Percentiles rank a stretch among this genome's conserved stretches.
Conservation (phyloP, 2,797 vertebrate genomes). For the Ptychobarbus kaznakovi region DNA sequence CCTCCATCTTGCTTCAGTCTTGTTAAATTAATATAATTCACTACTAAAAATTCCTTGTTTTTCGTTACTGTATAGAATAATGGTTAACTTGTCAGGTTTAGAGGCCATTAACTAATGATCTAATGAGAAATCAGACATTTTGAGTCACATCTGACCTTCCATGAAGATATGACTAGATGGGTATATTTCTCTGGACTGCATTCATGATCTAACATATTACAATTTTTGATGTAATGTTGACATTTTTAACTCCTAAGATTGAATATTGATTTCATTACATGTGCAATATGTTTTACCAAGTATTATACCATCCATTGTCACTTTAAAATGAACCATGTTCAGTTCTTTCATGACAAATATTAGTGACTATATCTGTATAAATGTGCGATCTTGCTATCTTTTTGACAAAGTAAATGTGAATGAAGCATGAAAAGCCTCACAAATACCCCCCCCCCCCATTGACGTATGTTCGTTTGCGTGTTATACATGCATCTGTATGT, state of each 20-base stretch:
- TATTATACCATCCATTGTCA: neutral
- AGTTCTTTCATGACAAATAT: neutral
- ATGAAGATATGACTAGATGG: neutral
- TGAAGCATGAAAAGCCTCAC: neutral
- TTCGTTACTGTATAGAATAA: neutral
- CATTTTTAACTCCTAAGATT: neutral
- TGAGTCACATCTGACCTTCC: neutral
- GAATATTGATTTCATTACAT: neutral
- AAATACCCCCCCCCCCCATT: neutral
- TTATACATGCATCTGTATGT: conserved; percentile 61
- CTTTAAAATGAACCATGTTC: neutral
- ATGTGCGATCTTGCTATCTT: neutral
- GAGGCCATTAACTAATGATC: neutral
- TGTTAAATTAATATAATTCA: neutral
- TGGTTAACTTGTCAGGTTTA: neutral
- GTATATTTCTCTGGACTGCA: conserved; percentile 12
- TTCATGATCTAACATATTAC: neutral
- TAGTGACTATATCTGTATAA: neutral
- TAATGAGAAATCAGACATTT: neutral
- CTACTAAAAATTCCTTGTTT: neutral
- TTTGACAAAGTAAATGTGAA: conserved; percentile 2
- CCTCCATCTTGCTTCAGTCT: conserved; percentile 21
- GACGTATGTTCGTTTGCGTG: neutral
- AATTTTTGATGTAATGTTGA: neutral
- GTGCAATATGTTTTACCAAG: neutral